Evolutionary conservation across 2,888 invertebrate species (phyloP), one percentile per base, ranked within the genome.

Genomic region (Diachrysia chrysitis): DNA sequence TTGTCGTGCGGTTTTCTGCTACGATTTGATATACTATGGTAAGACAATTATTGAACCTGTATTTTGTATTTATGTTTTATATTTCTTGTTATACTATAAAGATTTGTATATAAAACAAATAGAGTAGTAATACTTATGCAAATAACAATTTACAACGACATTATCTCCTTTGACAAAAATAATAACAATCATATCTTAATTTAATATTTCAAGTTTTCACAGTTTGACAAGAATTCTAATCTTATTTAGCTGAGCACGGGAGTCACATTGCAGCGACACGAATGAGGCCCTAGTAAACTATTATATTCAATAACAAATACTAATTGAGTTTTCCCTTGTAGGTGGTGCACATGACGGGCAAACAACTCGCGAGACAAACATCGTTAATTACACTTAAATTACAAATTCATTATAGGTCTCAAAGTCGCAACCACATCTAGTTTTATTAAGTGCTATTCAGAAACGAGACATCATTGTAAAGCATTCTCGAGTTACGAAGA

Each of bases 391-490:
- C 70, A 69, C 58, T 64, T 68, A 74, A 69, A 71, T 81, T 76
- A 71, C 62, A 72, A 76, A 79, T 75, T 77, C 65, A 69, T 67
- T 64, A 59, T 62, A 71, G 76, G 66, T 76, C 68, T 71, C 81
- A 62, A 73, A 76, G 69, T 76, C 61, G 17, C 69, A 71, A 83
- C 81, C 72, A 23, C 74, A 73, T 59, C 61, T 54, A 71, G 70
- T 77, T 73, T 76, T 81, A 71, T 71, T 71, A 76, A 83, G 82
- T 75, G 75, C 71, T 76, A 68, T 81, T 83, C 83, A 81, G 62
- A 72, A 60, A 61, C 58, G 58, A 75, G 69, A 74, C 76, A 71
- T 83, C 78, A 71, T 74, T 80, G 73, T 67, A 70, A 59, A 76
- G 69, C 55, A 68, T 78, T 78, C 76, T 82, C 69, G 66, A 75